These are phyloP conservation scores for Tipula vernalis DNA, from an alignment of 2,888 invertebrate species.

Conservation along the genomic window DNA sequence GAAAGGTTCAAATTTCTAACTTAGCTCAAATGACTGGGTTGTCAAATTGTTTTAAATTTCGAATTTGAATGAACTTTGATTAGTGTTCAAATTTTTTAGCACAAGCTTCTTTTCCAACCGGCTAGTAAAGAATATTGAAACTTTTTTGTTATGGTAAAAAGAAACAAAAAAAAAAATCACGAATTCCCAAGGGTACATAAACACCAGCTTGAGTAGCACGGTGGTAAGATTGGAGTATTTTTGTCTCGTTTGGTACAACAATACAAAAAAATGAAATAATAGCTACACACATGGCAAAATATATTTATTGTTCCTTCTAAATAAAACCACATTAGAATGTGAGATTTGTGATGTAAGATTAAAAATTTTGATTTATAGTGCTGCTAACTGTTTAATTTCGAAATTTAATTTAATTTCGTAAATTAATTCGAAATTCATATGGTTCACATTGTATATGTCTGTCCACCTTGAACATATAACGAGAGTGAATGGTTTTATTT, in stretches of 20 bases:
- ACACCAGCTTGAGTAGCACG: too few relatives aligned
- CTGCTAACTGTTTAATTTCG: background rate
- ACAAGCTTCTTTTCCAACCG: too few relatives aligned
- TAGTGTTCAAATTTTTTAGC: too few relatives aligned
- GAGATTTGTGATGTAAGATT: background rate
- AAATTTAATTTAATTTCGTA: background rate
- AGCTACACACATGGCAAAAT: background rate
- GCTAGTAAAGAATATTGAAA: too few relatives aligned
- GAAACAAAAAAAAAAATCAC: too few relatives aligned
- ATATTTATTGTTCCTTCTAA: background rate
- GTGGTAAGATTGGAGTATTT: background rate
- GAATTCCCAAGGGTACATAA: too few relatives aligned
- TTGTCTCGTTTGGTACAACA: background rate
- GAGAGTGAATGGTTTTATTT: background rate
- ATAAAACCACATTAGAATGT: background rate
- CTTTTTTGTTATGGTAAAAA: too few relatives aligned
- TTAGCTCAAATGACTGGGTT: too few relatives aligned
- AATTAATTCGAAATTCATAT: background rate
- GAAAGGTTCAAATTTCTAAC: too few relatives aligned
- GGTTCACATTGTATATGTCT: background rate
- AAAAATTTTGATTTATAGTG: background rate
- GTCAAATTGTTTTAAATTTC: too few relatives aligned
- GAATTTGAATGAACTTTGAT: too few relatives aligned
- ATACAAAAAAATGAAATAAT: background rate
- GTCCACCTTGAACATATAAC: background rate